Evolutionary conservation across 2,888 invertebrate genomes (phyloP), one percentile per base, ranked within the genome.

Genomic region (Microctonus hyperodae): DNA sequence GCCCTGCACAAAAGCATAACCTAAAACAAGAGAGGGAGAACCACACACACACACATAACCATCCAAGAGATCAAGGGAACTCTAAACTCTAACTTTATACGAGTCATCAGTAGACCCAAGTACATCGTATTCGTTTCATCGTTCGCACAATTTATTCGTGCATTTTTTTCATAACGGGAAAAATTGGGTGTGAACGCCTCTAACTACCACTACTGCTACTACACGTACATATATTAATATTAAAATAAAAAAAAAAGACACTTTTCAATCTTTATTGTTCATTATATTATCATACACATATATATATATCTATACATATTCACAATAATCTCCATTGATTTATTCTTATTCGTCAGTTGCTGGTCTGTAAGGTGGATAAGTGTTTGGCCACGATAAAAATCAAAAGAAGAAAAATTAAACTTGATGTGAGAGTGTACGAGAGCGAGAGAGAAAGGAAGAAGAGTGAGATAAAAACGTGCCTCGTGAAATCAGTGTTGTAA

Each of bases 31-130:
- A 37, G 65, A 55, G 62, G 62, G 56, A 40, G 53, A 61, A 31
- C 62, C 50, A 56, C 40, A 50, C 23, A 64, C 58, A 28, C 7
- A 28, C 64, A 61, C n/a, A n/a, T n/a, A n/a, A n/a, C n/a, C n/a
- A n/a, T n/a, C n/a, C n/a, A n/a, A 65, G 70, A 59, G 68, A 63
- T 66, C 51, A 67, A 62, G 69, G 68, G n/a, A n/a, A n/a, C n/a
- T n/a, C n/a, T n/a, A n/a, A 68, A 59, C 60, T 76, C 74, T 76
- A 78, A 79, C 80, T 79, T 80, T 79, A 75, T 74, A 79, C 79
- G 75, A 80, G 80, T 80, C 78, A 80, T 80, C 76, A 73, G 59
- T n/a, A 65, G 67, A 7, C 44, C 50, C 58, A 58, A 37, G 55
- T 59, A 51, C 48, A 50, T 64, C 78, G 79, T 80, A 76, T 74